Evolutionary conservation across 2,888 invertebrate genomes (phyloP).

Genomic region (Acheta domesticus): DNA sequence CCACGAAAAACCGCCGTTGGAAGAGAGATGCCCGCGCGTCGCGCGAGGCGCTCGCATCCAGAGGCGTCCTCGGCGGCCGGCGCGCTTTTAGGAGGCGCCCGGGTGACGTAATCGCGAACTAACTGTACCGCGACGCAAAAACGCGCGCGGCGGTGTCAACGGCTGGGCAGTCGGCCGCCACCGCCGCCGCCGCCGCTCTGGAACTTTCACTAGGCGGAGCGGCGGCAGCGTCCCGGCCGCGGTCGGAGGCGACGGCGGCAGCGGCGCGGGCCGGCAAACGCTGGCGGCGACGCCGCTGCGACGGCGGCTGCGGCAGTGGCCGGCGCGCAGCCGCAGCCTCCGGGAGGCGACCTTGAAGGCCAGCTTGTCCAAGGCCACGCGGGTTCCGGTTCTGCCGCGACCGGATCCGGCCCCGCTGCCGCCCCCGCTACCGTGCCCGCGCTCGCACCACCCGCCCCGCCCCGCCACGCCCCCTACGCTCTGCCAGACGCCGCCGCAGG

Average conservation of each 20-base stretch:
- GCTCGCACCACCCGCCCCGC: too few relatives aligned
- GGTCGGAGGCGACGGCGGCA: neutral
- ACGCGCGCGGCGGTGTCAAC: neutral
- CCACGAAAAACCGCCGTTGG: too few relatives aligned
- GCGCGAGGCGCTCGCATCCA: too few relatives aligned
- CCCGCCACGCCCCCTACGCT: too few relatives aligned
- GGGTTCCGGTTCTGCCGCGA: conserved; percentile 18
- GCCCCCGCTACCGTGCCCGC: too few relatives aligned
- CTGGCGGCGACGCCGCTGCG: too few relatives aligned
- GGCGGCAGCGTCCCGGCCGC: neutral
- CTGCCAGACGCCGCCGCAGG: too few relatives aligned
- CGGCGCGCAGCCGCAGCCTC: neutral
- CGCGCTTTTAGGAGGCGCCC: too few relatives aligned
- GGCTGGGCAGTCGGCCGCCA: neutral
- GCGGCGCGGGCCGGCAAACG: too few relatives aligned
- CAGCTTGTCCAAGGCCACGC: neutral
- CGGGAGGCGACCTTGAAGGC: neutral
- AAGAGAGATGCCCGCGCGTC: too few relatives aligned
- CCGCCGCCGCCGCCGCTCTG: neutral
- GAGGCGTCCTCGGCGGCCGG: too few relatives aligned
- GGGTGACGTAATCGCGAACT: neutral
- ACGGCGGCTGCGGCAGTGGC: neutral
- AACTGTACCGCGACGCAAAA: conserved; percentile 2
- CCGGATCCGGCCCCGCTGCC: neutral
- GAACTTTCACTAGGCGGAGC: neutral